These are phyloP conservation scores for Sebastes minor DNA, from an alignment of 2,797 vertebrate species.

Conservation along the genomic window DNA sequence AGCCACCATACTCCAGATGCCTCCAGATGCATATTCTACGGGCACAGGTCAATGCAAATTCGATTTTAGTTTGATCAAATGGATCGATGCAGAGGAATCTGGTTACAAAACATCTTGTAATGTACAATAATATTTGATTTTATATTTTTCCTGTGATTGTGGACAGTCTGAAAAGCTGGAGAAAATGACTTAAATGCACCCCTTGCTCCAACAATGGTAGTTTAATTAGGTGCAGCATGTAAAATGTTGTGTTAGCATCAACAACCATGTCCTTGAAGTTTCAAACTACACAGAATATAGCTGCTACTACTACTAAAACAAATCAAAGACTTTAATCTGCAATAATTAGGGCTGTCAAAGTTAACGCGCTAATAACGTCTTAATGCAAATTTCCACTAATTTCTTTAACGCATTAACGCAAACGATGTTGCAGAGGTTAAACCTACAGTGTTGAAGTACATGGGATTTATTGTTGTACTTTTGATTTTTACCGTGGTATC, in stretches of 20 bases:
- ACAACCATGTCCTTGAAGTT: background rate
- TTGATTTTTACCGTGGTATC: too few relatives aligned
- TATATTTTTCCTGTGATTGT: background rate
- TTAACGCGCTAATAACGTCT: too few relatives aligned
- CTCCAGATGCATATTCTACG: background rate
- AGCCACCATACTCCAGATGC: background rate
- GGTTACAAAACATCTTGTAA: slow-evolving; percentile 34
- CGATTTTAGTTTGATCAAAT: slow-evolving; percentile 32
- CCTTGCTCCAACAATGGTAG: background rate
- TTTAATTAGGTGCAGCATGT: background rate
- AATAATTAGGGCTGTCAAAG: too few relatives aligned
- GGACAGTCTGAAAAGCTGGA: background rate
- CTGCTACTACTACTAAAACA: background rate
- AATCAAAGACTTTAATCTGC: too few relatives aligned
- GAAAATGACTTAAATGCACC: background rate
- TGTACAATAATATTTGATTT: background rate
- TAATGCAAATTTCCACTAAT: too few relatives aligned
- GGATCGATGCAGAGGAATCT: slow-evolving; percentile 27
- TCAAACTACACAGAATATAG: background rate
- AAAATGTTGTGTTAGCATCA: background rate
- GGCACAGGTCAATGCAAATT: slow-evolving; percentile 34
- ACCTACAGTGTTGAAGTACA: too few relatives aligned
- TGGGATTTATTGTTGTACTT: too few relatives aligned
- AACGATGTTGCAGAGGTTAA: too few relatives aligned
- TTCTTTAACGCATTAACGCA: too few relatives aligned